A percentile compares a stretch with the other conserved stretches of the same genome.
Conservation (phyloP, 2,888 invertebrate genomes). For the Andricus curvator region DNA sequence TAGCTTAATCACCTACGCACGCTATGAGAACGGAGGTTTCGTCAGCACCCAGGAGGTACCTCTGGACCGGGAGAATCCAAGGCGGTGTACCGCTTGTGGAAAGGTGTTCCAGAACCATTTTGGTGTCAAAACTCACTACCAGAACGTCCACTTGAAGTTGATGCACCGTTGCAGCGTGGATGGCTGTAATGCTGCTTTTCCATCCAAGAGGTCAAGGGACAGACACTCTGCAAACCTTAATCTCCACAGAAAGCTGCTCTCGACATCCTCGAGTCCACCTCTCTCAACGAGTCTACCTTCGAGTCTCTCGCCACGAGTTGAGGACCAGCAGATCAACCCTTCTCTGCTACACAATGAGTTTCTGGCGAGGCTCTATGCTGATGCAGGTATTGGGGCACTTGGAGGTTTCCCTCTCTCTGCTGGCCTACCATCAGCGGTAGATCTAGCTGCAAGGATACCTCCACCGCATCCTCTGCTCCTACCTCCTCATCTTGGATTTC, state of each 20-base stretch:
- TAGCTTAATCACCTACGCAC: constrained; percentile 81
- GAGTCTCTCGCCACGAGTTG: constrained; percentile 80
- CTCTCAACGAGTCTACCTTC: constrained; percentile 78
- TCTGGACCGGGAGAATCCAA: constrained; percentile 94
- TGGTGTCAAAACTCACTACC: constrained; percentile 96
- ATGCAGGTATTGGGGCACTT: constrained; percentile 78
- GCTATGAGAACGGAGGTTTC: constrained; percentile 87
- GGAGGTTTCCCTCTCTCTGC: constrained; percentile 78
- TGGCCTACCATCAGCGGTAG: constrained; percentile 68
- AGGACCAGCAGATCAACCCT: constrained; percentile 78
- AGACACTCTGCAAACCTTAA: constrained; percentile 95
- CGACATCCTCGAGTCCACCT: constrained; percentile 83
- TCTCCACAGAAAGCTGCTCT: constrained; percentile 92
- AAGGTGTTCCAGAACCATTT: constrained; percentile 96
- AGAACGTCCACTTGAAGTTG: constrained; percentile 95
- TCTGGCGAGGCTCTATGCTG: constrained; percentile 88
- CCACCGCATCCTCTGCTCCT: constrained; percentile 82
- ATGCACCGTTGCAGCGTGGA: constrained; percentile 97
- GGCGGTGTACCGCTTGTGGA: constrained; percentile 94
- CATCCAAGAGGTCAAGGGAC: constrained; percentile 94
- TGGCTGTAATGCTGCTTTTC: constrained; percentile 96
- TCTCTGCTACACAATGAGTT: constrained; percentile 87
- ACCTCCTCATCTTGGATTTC: constrained; percentile 82
- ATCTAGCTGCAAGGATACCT: constrained; percentile 76
- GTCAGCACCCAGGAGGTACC: constrained; percentile 90